These are phyloP conservation scores for Meteorus colon DNA, from an alignment of 2,888 invertebrate species.

Conservation along the genomic window DNA sequence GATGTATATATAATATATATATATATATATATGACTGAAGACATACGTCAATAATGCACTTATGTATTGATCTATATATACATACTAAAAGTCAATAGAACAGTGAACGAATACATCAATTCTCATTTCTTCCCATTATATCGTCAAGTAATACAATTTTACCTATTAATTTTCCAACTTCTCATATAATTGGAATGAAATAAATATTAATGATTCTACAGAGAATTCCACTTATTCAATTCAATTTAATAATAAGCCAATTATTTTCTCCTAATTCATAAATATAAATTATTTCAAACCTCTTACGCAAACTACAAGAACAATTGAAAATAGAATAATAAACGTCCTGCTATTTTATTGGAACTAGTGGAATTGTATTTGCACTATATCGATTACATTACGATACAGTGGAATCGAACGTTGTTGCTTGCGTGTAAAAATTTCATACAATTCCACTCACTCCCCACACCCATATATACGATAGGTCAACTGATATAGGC, in stretches of 20 bases:
- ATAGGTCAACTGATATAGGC: not conserved
- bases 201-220: no score
- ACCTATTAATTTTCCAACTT: no score
- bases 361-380: conserved; percentile 1
- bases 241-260: no score
- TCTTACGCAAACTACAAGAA: not conserved
- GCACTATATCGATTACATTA: not conserved
- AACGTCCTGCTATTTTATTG: not conserved
- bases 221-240: no score
- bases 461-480: not conserved
- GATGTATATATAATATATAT: not conserved
- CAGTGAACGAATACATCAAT: not conserved
- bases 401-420: not conserved
- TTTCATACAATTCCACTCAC: not conserved
- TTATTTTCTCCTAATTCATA: not conserved
- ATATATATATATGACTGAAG: not conserved
- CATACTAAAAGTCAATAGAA: not conserved
- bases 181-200: no score
- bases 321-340: not conserved
- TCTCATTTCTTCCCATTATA: no score
- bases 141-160: no score
- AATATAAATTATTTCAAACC: not conserved
- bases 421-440: conserved; percentile 3
- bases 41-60: conserved; percentile 1
- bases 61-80: not conserved